Evolutionary conservation across 92 coral and sea anemone genomes (phyloP).

Genomic region (Phenganax subtilis): DNA sequence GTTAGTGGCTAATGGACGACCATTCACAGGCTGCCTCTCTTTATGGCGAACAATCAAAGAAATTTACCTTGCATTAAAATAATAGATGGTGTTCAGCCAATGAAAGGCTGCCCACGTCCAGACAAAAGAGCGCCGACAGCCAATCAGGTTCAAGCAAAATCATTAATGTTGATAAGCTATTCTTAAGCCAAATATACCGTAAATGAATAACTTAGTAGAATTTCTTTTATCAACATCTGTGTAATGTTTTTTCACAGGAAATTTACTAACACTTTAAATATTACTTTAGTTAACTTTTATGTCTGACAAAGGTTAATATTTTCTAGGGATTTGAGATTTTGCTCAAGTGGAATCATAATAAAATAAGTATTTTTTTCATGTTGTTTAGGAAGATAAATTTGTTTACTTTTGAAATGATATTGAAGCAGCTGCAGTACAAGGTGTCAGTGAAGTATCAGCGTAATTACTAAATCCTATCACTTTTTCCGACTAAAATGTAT

Average conservation of each 20-base stretch:
- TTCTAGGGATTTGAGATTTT: not conserved
- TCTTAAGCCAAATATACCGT: constrained; percentile 8
- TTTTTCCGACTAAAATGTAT: too few relatives aligned
- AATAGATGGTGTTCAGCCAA: constrained; percentile 1
- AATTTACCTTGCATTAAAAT: constrained; percentile 8
- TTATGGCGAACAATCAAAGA: constrained; percentile 15
- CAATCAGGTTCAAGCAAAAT: constrained; percentile 23
- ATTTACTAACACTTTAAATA: not conserved
- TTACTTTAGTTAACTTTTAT: not conserved
- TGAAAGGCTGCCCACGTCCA: constrained; percentile 12
- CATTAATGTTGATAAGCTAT: constrained; percentile 26
- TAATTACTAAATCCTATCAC: not conserved
- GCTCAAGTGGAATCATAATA: not conserved
- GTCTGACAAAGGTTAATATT: not conserved
- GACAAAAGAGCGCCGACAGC: constrained; percentile 26
- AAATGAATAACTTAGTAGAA: constrained; percentile 19
- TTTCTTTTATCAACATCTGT: not conserved
- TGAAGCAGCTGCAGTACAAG: not conserved
- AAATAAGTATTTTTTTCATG: not conserved
- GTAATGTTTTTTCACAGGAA: too few relatives aligned
- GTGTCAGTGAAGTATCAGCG: not conserved
- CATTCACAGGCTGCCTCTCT: constrained; percentile 94
- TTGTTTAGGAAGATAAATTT: not conserved
- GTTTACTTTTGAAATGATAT: constrained; percentile 15
- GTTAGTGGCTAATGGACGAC: constrained; percentile 96